Evolutionary conservation across 30 jellyfish, hydroid and myxozoan species (phyloP).

Genomic region (Turritopsis dohrnii): DNA sequence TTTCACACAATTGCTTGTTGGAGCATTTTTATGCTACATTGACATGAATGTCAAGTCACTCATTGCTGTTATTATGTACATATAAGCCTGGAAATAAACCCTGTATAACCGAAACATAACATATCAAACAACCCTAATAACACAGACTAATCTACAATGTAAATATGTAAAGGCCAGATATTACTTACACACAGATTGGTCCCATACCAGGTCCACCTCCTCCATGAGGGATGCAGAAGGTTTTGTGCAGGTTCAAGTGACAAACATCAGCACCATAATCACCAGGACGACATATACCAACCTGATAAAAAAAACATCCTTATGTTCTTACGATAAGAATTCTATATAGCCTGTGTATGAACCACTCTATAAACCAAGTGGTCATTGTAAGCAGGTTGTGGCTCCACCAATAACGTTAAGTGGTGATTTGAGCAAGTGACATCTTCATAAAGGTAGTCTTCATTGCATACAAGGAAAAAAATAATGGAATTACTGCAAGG

Average conservation of each 20-base stretch:
- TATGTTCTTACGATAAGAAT: too few species aligned
- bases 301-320: slow-evolving; percentile 37
- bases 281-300: slow-evolving; percentile 98
- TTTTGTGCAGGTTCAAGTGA: slow-evolving; percentile 84
- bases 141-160: neutral
- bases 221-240: slow-evolving; percentile 97
- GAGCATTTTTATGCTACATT: too few species aligned
- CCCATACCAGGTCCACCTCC: slow-evolving; percentile 99
- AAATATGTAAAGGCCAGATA: neutral
- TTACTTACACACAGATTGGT: slow-evolving; percentile 92
- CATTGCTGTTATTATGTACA: too few species aligned
- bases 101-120: neutral
- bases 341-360: too few species aligned
- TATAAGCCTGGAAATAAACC: too few species aligned
- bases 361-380: too few species aligned
- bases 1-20: too few species aligned
- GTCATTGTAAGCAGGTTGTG: too few species aligned
- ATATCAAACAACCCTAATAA: neutral
- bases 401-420: too few species aligned
- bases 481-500: neutral
- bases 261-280: slow-evolving; percentile 99
- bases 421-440: too few species aligned
- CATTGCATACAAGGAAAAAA: neutral
- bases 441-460: neutral
- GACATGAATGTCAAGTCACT: too few species aligned